These are phyloP conservation scores for Glaucomys volans DNA, from an alignment of 2,113 vertebrate species.

Conservation along the genomic window DNA sequence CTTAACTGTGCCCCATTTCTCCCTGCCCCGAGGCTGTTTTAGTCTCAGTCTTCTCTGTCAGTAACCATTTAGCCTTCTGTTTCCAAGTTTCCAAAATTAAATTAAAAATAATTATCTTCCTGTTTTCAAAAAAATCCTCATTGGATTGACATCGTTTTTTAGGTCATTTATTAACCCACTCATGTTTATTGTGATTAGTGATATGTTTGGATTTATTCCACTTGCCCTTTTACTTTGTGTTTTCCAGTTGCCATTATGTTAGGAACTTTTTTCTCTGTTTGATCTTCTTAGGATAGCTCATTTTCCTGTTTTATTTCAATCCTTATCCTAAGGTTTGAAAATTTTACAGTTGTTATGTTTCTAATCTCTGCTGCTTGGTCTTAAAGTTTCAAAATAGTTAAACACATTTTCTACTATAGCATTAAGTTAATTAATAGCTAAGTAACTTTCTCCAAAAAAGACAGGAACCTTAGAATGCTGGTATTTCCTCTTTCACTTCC, in stretches of 20 bases:
- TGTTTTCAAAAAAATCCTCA: neutral
- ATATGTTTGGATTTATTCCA: neutral
- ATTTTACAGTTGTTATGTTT: constrained; percentile 2
- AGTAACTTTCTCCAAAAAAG: neutral
- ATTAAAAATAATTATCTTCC: neutral
- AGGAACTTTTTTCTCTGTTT: neutral
- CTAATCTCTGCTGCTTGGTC: neutral
- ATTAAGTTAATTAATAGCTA: neutral
- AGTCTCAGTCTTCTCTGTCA: neutral
- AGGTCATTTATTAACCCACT: neutral
- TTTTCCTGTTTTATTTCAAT: neutral
- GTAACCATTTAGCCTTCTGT: constrained; percentile 36
- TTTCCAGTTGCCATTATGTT: neutral
- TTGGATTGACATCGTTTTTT: neutral
- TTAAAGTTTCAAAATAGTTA: neutral
- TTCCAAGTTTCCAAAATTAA: neutral
- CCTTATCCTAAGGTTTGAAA: neutral
- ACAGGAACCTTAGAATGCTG: neutral
- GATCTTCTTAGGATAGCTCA: neutral
- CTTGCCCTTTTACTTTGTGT: neutral
- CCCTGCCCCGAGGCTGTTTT: neutral
- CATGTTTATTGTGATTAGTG: neutral
- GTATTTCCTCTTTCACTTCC: neutral
- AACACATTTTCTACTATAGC: neutral
- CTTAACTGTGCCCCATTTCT: neutral